A percentile compares a stretch with the other conserved stretches of the same genome.
phyloP scores from a whole-genome alignment of 2,113 vertebrate genomes.

The Saiga tatarica region DNA sequence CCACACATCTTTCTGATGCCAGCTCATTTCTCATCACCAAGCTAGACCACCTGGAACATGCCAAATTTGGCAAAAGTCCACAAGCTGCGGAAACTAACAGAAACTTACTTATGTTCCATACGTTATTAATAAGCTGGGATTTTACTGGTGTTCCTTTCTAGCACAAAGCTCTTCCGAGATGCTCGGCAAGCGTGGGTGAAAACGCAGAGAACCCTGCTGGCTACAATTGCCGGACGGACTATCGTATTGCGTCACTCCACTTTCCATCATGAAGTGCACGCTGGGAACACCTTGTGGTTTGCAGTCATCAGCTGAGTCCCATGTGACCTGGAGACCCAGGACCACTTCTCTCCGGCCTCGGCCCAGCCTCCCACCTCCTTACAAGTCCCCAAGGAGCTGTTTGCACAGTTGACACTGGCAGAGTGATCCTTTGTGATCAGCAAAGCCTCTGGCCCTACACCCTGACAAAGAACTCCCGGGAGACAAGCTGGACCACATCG shows the following conservation, averaged over 20 bases:
- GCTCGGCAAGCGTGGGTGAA: neutral
- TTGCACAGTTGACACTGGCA: neutral
- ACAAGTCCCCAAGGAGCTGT: neutral
- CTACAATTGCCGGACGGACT: neutral
- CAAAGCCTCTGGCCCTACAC: neutral
- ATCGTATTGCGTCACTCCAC: neutral
- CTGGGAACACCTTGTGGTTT: constrained; percentile 17
- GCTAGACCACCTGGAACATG: neutral
- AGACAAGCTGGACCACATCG: neutral
- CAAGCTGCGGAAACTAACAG: neutral
- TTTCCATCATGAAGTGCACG: neutral
- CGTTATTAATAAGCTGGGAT: neutral
- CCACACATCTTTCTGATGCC: neutral
- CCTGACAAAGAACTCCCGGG: neutral
- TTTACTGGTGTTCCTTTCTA: neutral
- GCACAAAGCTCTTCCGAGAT: neutral
- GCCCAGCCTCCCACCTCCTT: neutral
- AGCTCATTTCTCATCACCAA: neutral
- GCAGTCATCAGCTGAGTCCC: neutral
- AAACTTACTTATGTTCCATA: neutral
- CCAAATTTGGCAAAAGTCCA: neutral
- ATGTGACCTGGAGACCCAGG: neutral
- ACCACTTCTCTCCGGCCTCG: neutral
- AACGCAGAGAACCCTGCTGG: neutral
- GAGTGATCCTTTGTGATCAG: neutral